Percentiles rank a stretch among this genome's conserved stretches.
These are phyloP conservation scores for Delichon dasypus DNA, from an alignment of 2,797 vertebrate genomes.

Conservation along the genomic window DNA sequence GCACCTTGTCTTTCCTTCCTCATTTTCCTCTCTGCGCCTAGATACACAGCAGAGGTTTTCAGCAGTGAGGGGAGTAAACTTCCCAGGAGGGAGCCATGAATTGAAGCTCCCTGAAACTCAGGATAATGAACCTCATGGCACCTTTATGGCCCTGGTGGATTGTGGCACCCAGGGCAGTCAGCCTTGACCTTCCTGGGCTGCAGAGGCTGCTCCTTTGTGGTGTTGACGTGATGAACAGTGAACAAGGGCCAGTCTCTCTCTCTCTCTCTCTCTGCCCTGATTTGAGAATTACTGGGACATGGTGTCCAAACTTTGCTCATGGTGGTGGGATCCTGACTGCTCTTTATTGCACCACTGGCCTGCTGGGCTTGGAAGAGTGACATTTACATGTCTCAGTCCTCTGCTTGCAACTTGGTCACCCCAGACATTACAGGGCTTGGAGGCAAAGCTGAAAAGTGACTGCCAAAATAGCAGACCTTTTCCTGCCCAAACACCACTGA, in stretches of 20 bases:
- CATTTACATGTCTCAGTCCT: background rate
- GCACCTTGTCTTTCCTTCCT: background rate
- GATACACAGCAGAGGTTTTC: background rate
- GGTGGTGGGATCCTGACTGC: background rate
- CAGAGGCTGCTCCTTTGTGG: background rate
- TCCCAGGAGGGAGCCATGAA: background rate
- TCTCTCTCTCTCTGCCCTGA: fast-evolving
- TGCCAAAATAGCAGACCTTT: background rate
- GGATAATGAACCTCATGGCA: background rate
- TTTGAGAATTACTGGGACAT: background rate
- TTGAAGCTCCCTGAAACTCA: background rate
- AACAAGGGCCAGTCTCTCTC: fast-evolving
- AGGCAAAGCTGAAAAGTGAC: background rate
- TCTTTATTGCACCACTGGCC: background rate
- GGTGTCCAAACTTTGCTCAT: background rate
- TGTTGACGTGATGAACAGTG: background rate
- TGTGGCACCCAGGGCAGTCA: background rate
- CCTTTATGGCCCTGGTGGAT: background rate
- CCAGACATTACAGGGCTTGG: background rate
- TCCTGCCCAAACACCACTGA: background rate
- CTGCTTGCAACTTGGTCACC: background rate
- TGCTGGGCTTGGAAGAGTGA: background rate
- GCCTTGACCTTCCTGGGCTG: background rate
- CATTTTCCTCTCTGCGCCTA: background rate
- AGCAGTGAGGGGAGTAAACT: background rate